Base-by-base conservation (phyloP, 2,113 vertebrate genomes). In the Petrocephalus microphthalmus region DNA sequence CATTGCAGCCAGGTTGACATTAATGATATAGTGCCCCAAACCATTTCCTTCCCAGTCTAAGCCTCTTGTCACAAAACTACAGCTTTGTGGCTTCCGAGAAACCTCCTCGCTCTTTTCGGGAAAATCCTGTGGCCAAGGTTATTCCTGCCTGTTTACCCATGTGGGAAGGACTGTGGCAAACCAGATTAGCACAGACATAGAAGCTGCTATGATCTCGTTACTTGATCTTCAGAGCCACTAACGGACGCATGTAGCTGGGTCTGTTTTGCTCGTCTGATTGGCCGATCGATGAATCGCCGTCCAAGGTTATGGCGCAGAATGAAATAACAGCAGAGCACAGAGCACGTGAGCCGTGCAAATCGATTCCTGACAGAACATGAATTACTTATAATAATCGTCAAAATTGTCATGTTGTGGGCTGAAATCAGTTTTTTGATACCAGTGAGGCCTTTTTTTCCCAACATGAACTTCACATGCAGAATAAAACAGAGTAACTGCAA, bases 401-500 rank as follows among this genome's bases (percentile, higher is more conserved):
- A 83, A 22, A 47, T 45, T 49, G 37, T 83, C 81, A 47, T 49
- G 45, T 83, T 83, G 19, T 7, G 49, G 42, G 49, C 42, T 83
- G n/a, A 42, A 83, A 25, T 49, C 42, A n/a, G 7, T n/a, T 83
- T 47, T 49, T 83, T 47, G 45, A 47, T 22, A 82, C 42, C 37
- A 82, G n/a, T 42, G 22, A 83, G 37, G 37, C 81, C 74, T 45
- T 81, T 83, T n/a, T 13, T 64, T n/a, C n/a, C 19, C 81, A 83
- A 83, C 22, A 83, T 83, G 45, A 83, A 47, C 20, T 22, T 47
- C 19, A 47, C 81, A 83, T 22, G 8, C 37, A 45, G 45, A 45
- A 83, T n/a, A 83, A 45, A 11, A 83, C 7, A 8, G 37, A n/a
- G 20, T 74, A 87, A 87, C 51, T 87, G n/a, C 47, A 87, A 71